Percentiles rank a stretch among this genome's conserved stretches.
phyloP scores from a whole-genome alignment of 2,797 vertebrate genomes.

The Lacerta bilineata region DNA sequence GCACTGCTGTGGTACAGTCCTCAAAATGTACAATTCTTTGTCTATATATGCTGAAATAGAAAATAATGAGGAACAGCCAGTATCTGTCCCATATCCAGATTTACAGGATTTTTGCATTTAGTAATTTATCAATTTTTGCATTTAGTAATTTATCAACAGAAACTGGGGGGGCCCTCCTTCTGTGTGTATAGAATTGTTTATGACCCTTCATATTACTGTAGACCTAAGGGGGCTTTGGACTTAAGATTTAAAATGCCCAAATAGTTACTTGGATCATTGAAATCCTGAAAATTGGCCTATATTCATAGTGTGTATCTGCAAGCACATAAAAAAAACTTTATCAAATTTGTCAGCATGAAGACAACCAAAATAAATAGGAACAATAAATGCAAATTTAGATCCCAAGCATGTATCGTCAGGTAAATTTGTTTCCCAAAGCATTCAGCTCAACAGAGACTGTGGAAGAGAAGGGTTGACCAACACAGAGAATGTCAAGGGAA shows the following conservation, averaged over 20 bases:
- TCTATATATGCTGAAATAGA: not conserved
- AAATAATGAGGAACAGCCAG: not conserved
- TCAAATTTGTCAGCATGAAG: not conserved
- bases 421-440: constrained; percentile 1
- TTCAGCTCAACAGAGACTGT: not conserved
- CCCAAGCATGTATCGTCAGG: not conserved
- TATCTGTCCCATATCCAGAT: not conserved
- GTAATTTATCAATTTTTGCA: not conserved
- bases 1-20: not conserved
- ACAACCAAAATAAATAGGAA: not conserved
- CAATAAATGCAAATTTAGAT: not conserved
- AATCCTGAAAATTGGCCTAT: not conserved
- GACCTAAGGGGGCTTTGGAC: not conserved
- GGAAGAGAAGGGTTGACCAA: not conserved
- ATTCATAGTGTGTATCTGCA: not conserved
- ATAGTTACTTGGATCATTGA: not conserved
- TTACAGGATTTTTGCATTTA: not conserved
- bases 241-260: not conserved
- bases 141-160: not conserved
- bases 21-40: not conserved
- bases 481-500: not conserved
- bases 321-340: not conserved
- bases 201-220: not conserved
- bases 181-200: not conserved
- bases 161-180: not conserved